Base-by-base conservation (phyloP, 2,888 invertebrate species). In the Agriopis leucophaearia region DNA sequence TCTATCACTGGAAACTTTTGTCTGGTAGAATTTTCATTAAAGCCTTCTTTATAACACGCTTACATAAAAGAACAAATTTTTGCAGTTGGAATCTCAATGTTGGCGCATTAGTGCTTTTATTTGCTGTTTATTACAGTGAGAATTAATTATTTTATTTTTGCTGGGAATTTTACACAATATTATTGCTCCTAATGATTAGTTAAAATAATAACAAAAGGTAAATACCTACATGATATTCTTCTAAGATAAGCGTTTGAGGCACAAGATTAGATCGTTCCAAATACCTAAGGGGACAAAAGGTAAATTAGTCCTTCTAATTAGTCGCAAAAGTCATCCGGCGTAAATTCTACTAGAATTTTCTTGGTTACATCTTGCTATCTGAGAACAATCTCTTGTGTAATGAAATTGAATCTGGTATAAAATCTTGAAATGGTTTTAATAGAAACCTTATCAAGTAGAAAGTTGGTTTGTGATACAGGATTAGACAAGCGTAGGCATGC, bases 21-120 rank as follows among this genome's bases (percentile, higher is more conserved):
- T 86, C 84, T 86, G 79, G 86, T 85, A 87, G 85, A 88, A 88
- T 90, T 92, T 92, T 92, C 90, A 92, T 92, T 91, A 91, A 90
- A 89, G 81, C 84, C 85, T 86, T 84, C 86, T 88, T 90, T 88
- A 87, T 84, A 83, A 81, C 84, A 82, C 83, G 87, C 86, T 88
- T 84, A 87, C 82, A 91, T 87, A 89, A 91, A 91, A 91, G 90
- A 89, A 88, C 88, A 89, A 89, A 89, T 90, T 91, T 91, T 89
- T 88, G 86, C 87, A 86, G 86, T 85, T 83, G 88, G 85, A 88
- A 90, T 90, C 90, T 89, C 92, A 89, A 91, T 92, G 92, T 88
- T 89, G 91, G 89, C 87, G 88, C 90, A 89, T 91, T 92, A 90
- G 87, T 84, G 88, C 87, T 89, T 89, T 89, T 90, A 91, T 38